A percentile compares a stretch with the other conserved stretches of the same genome.
Evolutionary conservation across 2,797 vertebrate species (phyloP).

Genomic region (Paedocypris micromegethes): DNA sequence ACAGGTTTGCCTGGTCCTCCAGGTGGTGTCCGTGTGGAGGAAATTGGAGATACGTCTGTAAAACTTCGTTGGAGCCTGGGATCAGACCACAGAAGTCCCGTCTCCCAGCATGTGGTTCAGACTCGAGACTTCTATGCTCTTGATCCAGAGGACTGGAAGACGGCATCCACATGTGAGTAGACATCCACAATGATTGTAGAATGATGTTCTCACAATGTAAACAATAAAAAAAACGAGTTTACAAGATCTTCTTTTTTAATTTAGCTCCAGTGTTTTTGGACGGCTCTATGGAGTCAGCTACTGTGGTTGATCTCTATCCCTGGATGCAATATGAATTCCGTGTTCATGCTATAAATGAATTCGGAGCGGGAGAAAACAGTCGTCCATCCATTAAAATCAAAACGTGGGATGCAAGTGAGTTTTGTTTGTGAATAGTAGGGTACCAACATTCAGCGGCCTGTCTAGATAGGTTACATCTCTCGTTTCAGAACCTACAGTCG

Average conservation of each 20-base stretch:
- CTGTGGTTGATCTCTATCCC: conserved; percentile 82
- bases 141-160: conserved; percentile 86
- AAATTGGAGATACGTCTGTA: conserved; percentile 82
- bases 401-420: conserved; percentile 89
- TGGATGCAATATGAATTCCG: conserved; percentile 98
- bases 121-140: conserved; percentile 76
- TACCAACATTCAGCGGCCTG: too few relatives aligned
- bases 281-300: conserved; percentile 77
- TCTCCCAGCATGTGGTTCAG: conserved; percentile 86
- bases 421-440: conserved; percentile 6
- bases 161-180: conserved; percentile 82
- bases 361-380: conserved; percentile 88
- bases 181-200: not conserved
- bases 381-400: conserved; percentile 86
- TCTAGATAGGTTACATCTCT: not conserved
- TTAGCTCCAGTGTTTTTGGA: conserved; percentile 83
- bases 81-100: conserved; percentile 87
- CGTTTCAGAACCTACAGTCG: conserved; percentile 80
- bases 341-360: conserved; percentile 84
- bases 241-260: not conserved
- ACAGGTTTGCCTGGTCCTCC: conserved; percentile 84
- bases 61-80: conserved; percentile 87
- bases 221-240: too few relatives aligned
- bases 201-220: too few relatives aligned
- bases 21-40: conserved; percentile 83